Conservation (phyloP, 1,140 invertebrate species). For the Phocides pigmalion region DNA sequence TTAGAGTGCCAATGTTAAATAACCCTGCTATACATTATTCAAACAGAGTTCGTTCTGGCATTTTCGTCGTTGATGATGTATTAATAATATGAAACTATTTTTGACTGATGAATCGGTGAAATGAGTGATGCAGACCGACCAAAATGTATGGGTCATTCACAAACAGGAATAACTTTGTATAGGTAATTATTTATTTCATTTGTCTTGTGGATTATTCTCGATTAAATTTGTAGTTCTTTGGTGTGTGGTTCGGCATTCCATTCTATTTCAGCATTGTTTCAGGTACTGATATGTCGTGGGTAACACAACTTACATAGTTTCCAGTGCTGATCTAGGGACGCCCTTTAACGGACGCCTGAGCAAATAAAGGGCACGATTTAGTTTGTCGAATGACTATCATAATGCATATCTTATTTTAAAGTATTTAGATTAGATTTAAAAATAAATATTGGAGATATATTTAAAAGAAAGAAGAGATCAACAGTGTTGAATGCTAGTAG, state of each 20-base stretch:
- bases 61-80: too few relatives aligned
- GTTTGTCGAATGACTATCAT: constrained; percentile 36
- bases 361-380: constrained; percentile 61
- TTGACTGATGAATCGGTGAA: neutral
- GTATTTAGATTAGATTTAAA: too few relatives aligned
- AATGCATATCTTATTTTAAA: neutral
- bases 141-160: constrained; percentile 2
- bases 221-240: constrained; percentile 32
- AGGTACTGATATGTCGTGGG: constrained; percentile 57
- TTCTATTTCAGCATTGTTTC: constrained; percentile 55
- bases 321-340: constrained; percentile 76
- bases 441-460: too few relatives aligned
- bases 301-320: constrained; percentile 73
- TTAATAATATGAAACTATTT: too few relatives aligned
- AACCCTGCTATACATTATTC: too few relatives aligned
- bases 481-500: too few relatives aligned
- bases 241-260: constrained; percentile 21
- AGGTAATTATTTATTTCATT: neutral
- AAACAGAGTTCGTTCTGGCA: too few relatives aligned
- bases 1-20: too few relatives aligned
- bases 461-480: too few relatives aligned
- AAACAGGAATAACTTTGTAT: neutral
- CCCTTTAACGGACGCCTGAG: constrained; percentile 82
- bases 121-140: neutral
- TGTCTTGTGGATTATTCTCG: constrained; percentile 13